Base-by-base conservation (phyloP, 2,888 invertebrate species). In the Thymelicus lineola region DNA sequence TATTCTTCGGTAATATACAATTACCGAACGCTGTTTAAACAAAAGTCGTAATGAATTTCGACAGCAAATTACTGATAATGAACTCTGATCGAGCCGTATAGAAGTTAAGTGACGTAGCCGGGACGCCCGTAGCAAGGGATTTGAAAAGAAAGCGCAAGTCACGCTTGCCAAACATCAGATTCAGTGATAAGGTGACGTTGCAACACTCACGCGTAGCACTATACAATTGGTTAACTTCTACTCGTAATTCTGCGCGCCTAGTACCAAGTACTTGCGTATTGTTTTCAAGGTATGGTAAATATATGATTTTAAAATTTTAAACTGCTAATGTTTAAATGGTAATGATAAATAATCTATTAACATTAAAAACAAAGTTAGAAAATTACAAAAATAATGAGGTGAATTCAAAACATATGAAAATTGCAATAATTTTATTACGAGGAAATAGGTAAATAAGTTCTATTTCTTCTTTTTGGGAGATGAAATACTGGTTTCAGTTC, bases 81-180 rank as follows among this genome's bases (percentile, higher is more conserved):
- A 9, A 53, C 0, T 53, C 12, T 53, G 12, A 53, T 20, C 10
- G 5, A 53, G 20, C 10, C 12, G 2, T 12, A 17, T 0, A 9
- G 53, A 20, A 53, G 9, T 50, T 17, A 17, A 50, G 50, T 17
- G 50, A 17, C 50, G 7, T 15, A 42, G 38, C 48, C 10, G 17
- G n/a, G 48, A 50, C 48, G 17, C 48, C 17, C 48, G 48, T 6
- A 50, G 20, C 53, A 20, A 53, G 20, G 53, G 53, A 20, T 53
- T 53, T 50, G 50, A 20, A 17, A 53, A 59, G 38, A 59, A 59
- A 59, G 38, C 59, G 42, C 59, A 59, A 59, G 59, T 59, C 59
- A 59, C 35, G 59, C 42, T 59, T 53, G 20, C 53, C 53, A 53
- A 50, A 58, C 35, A 17, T n/a, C 58, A 2, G 59, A 42, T 59